Conservation (phyloP, 1,140 invertebrate species). For the Physella acuta region DNA sequence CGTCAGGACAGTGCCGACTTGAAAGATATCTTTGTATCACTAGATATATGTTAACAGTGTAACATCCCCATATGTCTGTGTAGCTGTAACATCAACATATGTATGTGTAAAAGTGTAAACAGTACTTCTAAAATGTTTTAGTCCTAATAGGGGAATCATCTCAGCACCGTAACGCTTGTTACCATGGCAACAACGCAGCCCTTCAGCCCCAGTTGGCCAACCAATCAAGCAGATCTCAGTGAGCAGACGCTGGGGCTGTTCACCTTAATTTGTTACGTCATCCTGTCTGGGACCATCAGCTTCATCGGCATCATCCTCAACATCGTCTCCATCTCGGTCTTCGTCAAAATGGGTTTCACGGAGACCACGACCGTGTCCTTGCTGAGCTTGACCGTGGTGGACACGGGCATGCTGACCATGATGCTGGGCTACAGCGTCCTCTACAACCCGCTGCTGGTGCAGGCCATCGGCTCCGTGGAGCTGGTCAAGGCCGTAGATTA, state of each 20-base stretch:
- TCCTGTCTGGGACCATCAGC: slow-evolving; percentile 15
- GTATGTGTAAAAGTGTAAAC: no score
- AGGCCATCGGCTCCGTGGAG: not conserved
- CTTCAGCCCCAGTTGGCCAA: no score
- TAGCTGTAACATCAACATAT: no score
- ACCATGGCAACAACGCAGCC: no score
- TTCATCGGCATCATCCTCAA: slow-evolving; percentile 15
- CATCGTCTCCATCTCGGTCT: slow-evolving; percentile 21
- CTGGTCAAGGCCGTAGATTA: not conserved
- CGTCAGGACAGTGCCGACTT: no score
- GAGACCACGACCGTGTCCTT: slow-evolving; percentile 21
- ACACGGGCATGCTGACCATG: not conserved
- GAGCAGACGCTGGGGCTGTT: slow-evolving; percentile 1
- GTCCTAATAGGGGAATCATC: no score
- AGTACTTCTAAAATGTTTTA: no score
- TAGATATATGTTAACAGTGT: no score
- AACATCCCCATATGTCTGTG: no score
- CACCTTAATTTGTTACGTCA: slow-evolving; percentile 16
- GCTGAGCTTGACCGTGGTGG: slow-evolving; percentile 5
- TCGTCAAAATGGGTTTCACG: slow-evolving; percentile 5
- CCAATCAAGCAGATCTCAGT: no score
- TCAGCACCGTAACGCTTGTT: no score
- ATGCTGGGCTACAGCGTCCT: slow-evolving; percentile 17
- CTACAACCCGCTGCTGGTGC: not conserved
- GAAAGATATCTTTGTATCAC: no score